phyloP scores from a whole-genome alignment of 2,797 vertebrate genomes.

The Tokudaia muenninki region DNA sequence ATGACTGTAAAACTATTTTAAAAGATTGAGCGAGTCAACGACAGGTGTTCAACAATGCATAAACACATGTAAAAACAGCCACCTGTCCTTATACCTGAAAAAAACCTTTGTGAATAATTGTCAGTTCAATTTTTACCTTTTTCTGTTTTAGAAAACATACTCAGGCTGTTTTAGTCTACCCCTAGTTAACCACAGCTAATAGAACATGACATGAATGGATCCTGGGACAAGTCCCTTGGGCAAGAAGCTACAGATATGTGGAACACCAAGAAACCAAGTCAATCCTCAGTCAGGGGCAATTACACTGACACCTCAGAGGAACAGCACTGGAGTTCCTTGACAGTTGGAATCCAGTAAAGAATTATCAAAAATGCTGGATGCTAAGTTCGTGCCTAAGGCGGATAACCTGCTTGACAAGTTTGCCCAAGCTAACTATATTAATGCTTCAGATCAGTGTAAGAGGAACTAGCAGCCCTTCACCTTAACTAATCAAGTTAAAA shows the following conservation, averaged over 20 bases:
- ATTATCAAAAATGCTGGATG: constrained; percentile 76
- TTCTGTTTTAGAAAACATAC: background rate
- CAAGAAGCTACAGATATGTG: constrained; percentile 58
- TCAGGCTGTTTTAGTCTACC: constrained; percentile 41
- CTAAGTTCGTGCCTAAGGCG: constrained; percentile 74
- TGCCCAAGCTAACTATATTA: constrained; percentile 62
- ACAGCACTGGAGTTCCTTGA: constrained; percentile 71
- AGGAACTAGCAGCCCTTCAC: constrained; percentile 79
- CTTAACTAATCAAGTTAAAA: constrained; percentile 81
- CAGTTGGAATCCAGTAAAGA: constrained; percentile 70
- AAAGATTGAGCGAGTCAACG: background rate
- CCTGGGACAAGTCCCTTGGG: constrained; percentile 24
- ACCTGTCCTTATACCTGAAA: background rate
- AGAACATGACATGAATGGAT: constrained; percentile 53
- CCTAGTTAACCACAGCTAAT: constrained; percentile 57
- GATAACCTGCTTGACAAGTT: constrained; percentile 81
- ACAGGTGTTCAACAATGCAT: background rate
- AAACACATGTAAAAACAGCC: too few relatives aligned
- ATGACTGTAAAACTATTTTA: background rate
- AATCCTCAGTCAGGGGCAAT: constrained; percentile 77
- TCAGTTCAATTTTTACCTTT: constrained; percentile 47
- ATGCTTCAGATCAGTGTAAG: constrained; percentile 60
- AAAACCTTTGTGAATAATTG: constrained; percentile 41
- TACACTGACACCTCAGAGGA: constrained; percentile 79
- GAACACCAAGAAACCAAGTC: constrained; percentile 62